These are phyloP conservation scores for Zapornia atra DNA, from an alignment of 2,113 vertebrate genomes.

Conservation along the genomic window DNA sequence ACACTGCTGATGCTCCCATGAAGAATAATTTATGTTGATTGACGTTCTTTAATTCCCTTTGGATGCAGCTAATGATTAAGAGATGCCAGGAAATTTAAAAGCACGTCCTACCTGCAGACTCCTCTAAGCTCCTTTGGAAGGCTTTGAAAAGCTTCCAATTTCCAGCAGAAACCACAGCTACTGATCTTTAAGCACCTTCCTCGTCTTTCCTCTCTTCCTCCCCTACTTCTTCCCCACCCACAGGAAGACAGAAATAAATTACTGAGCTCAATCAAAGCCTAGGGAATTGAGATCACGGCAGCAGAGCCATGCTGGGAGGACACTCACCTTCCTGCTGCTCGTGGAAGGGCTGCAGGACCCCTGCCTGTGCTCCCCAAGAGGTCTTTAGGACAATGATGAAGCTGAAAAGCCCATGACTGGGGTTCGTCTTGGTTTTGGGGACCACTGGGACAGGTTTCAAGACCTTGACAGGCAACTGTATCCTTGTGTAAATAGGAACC, in stretches of 20 bases:
- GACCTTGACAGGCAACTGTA: neutral
- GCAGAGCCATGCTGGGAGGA: neutral
- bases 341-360: neutral
- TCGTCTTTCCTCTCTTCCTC: neutral
- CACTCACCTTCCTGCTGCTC: neutral
- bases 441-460: neutral
- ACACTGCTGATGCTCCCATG: constrained; percentile 23
- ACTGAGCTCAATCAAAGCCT: neutral
- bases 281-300: neutral
- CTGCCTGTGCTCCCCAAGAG: neutral
- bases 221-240: neutral
- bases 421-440: neutral
- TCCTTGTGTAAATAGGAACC: too few relatives aligned
- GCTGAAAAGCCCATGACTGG: neutral
- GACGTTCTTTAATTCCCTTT: constrained; percentile 54
- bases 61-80: constrained; percentile 63
- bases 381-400: neutral
- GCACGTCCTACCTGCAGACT: constrained; percentile 19
- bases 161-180: neutral
- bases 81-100: constrained; percentile 45
- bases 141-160: constrained; percentile 40
- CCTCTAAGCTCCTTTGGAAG: constrained; percentile 41
- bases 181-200: neutral
- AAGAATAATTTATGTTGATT: constrained; percentile 66
- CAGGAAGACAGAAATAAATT: neutral